Percentiles rank a stretch among this genome's conserved stretches.
Evolutionary conservation across 53 echinoderm and acorn worm genomes (phyloP).

Genomic region (Arbacia lixula): DNA sequence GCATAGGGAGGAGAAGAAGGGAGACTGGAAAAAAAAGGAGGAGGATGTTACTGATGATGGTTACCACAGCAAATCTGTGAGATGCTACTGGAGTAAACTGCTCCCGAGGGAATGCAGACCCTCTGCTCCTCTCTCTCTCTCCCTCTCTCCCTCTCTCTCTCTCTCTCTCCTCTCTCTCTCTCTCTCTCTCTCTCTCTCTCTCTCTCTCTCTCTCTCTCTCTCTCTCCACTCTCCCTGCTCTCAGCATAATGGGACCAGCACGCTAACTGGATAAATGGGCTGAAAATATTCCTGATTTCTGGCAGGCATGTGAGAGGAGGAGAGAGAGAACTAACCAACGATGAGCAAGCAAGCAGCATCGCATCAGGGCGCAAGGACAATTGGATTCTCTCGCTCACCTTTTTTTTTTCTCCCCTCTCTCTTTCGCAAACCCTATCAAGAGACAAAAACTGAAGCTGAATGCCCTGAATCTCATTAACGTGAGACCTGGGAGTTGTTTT

Average conservation of each 20-base stretch:
- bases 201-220: not conserved
- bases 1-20: too few relatives aligned
- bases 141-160: too few relatives aligned
- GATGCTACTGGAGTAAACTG: too few relatives aligned
- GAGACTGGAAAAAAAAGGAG: too few relatives aligned
- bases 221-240: not conserved
- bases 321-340: not conserved
- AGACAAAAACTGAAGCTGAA: conserved; percentile 7
- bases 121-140: too few relatives aligned
- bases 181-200: too few relatives aligned
- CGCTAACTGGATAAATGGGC: conserved; percentile 49
- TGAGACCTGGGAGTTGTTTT: not conserved
- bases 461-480: conserved; percentile 12
- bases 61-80: too few relatives aligned
- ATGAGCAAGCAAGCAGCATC: too few relatives aligned
- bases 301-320: not conserved
- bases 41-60: too few relatives aligned
- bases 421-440: not conserved
- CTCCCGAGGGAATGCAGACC: too few relatives aligned
- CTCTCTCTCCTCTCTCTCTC: too few relatives aligned
- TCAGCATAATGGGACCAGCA: conserved; percentile 14
- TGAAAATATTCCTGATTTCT: conserved; percentile 24
- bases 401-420: not conserved
- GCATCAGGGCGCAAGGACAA: not conserved
- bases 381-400: conserved; percentile 14